phyloP scores from a whole-genome alignment of 2,113 vertebrate genomes.

The Engystomops pustulosus region DNA sequence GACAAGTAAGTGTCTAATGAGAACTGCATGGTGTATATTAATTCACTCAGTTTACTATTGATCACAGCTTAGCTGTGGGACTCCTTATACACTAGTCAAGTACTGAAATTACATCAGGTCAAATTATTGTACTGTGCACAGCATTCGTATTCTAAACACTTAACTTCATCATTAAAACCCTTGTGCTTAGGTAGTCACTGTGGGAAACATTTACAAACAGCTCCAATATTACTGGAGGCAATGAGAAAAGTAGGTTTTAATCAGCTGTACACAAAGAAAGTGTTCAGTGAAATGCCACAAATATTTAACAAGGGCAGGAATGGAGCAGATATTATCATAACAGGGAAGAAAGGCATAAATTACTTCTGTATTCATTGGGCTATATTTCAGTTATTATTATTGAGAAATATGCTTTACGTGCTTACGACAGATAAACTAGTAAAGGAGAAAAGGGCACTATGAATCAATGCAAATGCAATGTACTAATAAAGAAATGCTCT shows the following conservation, averaged over 20 bases:
- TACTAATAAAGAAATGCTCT: too few relatives aligned
- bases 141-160: conserved; percentile 25
- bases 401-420: too few relatives aligned
- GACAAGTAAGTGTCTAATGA: conserved; percentile 36
- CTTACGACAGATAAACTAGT: background rate
- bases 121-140: conserved; percentile 39
- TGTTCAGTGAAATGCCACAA: background rate
- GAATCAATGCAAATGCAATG: too few relatives aligned
- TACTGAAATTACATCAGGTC: conserved; percentile 35
- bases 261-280: background rate
- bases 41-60: conserved; percentile 36
- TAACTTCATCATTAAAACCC: conserved; percentile 28
- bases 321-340: background rate
- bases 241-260: conserved; percentile 5
- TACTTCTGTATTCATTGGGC: background rate
- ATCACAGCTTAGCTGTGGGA: conserved; percentile 24
- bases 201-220: conserved; percentile 16
- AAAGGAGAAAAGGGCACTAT: too few relatives aligned
- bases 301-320: background rate
- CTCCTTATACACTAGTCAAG: conserved; percentile 23
- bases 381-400: background rate
- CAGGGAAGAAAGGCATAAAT: background rate
- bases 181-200: conserved; percentile 20
- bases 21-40: conserved; percentile 41
- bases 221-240: background rate